Evolutionary conservation across 2,797 vertebrate species (phyloP).

Genomic region (Gymnoscopelus microlampas): DNA sequence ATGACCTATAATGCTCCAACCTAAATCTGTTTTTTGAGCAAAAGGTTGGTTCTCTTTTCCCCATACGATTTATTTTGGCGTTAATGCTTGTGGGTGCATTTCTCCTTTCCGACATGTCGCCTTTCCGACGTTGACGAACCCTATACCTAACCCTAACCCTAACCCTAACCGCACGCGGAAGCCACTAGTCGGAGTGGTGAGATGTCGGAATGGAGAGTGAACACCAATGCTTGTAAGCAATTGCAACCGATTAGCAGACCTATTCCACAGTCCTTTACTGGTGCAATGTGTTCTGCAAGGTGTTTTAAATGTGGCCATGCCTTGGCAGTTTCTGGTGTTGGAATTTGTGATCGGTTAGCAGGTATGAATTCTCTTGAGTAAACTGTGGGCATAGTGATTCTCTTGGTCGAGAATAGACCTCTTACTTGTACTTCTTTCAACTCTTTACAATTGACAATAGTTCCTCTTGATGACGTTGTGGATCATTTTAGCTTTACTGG

Average conservation of each 20-base stretch:
- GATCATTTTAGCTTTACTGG: constrained; percentile 26
- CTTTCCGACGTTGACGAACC: too few species aligned
- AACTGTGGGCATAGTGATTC: constrained; percentile 1
- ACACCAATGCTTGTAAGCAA: neutral
- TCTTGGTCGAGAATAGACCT: constrained; percentile 1
- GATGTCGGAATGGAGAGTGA: too few species aligned
- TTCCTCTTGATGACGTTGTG: neutral
- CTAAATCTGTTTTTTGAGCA: constrained; percentile 12
- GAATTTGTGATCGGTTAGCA: constrained; percentile 5
- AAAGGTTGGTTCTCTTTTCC: constrained; percentile 10
- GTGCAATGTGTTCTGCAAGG: constrained; percentile 9
- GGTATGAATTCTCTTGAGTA: constrained; percentile 2
- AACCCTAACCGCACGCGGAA: too few species aligned
- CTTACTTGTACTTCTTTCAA: constrained; percentile 5
- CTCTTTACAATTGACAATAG: neutral
- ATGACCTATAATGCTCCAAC: constrained; percentile 15
- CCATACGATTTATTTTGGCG: constrained; percentile 12
- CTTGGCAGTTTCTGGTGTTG: constrained; percentile 2
- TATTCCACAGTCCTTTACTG: constrained; percentile 5
- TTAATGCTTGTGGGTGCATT: neutral
- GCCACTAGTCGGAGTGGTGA: too few species aligned
- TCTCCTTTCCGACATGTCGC: too few species aligned
- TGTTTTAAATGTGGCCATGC: constrained; percentile 16
- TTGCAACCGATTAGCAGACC: neutral
- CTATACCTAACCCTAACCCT: too few species aligned